phyloP scores from a whole-genome alignment of 2,113 vertebrate species.

The Macaca nemestrina region DNA sequence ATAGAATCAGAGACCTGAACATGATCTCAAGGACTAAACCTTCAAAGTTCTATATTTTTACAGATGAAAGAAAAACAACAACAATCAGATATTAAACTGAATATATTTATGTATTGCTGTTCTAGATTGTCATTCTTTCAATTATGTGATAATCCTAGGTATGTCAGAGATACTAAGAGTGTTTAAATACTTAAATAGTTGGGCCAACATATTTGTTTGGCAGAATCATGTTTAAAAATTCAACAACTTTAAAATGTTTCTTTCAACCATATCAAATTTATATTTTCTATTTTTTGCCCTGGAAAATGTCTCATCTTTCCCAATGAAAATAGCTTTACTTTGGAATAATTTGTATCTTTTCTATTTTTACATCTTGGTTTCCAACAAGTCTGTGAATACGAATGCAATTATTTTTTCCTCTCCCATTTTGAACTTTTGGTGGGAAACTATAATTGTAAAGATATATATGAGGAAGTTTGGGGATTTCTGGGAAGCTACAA shows the following conservation, averaged over 20 bases:
- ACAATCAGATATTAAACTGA: not conserved
- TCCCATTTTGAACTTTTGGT: slow-evolving; percentile 5
- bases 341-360: not conserved
- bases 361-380: slow-evolving; percentile 25
- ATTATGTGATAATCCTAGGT: not conserved
- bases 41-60: not conserved
- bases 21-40: not conserved
- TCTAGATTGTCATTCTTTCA: not conserved
- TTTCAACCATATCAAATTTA: not conserved
- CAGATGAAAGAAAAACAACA: not conserved
- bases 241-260: not conserved
- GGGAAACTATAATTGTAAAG: not conserved
- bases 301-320: not conserved
- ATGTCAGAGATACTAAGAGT: not conserved
- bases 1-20: not conserved
- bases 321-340: slow-evolving; percentile 23
- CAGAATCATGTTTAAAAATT: slow-evolving; percentile 29
- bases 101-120: not conserved
- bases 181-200: not conserved
- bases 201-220: not conserved
- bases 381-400: not conserved
- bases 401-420: not conserved
- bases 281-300: slow-evolving; percentile 26
- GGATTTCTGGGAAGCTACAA: not conserved
- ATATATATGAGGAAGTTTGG: not conserved